Evolutionary conservation across 2,797 vertebrate genomes (phyloP), one percentile per base, ranked within the genome.

Genomic region (Ctenopoma multispine): DNA sequence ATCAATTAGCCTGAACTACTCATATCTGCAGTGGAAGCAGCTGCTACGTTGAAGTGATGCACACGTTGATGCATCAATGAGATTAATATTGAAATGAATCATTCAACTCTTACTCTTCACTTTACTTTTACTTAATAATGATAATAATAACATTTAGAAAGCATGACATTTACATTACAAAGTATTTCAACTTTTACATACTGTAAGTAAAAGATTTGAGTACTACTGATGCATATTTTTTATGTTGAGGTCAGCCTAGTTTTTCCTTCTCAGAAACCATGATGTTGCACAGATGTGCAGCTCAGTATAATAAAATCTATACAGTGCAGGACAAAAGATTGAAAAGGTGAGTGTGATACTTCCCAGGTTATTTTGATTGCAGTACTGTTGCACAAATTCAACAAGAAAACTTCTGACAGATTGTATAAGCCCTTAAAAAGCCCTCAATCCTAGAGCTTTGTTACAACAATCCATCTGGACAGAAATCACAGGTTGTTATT

Each of bases 241-340:
- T 31, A 34, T 36, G 38, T 31, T 31, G 4, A 40, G 20, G 29
- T 17, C 24, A 40, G 48, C 24, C 43, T 55, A 43, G 18, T 23
- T 47, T 27, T 34, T 62, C 46, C 36, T 14, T 14, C 47, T 29
- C 21, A 14, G 10, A 47, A 48, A 36, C 50, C 43, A 29, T 40
- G 17, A 66, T 15, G 8, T 17, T 47, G 49, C 27, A 56, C 69
- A 77, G 56, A 63, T 67, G 56, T 29, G 9, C 14, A 66, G 55
- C 41, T 66, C 18, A 50, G 1, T 3, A 23, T 29, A 11, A 1
- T 29, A 1, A 31, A 6, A 2, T 14, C 11, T 23, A 58, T 9
- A 18, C 23, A 51, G 23, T 44, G 8, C 4, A 3, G 17, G 48
- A 24, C 44, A 43, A 34, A 49, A 18, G 36, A 51, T 6, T 15